Evolutionary conservation across 2,888 invertebrate genomes (phyloP).

Genomic region (Cephus nigrinus): DNA sequence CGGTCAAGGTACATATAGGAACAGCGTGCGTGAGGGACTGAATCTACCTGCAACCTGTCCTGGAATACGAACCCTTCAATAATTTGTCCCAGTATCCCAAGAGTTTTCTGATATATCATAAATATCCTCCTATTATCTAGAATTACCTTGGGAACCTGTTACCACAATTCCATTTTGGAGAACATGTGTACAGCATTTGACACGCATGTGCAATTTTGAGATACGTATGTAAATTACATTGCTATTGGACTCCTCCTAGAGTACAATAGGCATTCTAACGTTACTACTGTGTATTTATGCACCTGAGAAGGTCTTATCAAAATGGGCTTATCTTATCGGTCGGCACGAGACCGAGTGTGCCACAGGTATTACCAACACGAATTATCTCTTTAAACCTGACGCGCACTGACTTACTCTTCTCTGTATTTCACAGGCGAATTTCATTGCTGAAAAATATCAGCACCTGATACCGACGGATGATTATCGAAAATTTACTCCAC

Average conservation of each 20-base stretch:
- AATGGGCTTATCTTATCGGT: slow-evolving; percentile 32
- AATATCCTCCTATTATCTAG: neutral
- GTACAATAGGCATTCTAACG: neutral
- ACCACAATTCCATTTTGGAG: neutral
- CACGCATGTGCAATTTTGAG: neutral
- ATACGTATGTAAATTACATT: neutral
- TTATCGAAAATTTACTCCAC: neutral
- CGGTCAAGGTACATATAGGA: neutral
- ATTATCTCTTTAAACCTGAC: neutral
- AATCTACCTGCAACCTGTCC: slow-evolving; percentile 18
- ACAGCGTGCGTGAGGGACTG: neutral
- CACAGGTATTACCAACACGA: slow-evolving; percentile 17
- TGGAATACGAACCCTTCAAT: neutral
- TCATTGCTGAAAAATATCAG: neutral
- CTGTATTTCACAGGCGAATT: neutral
- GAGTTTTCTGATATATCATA: neutral
- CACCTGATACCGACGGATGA: neutral
- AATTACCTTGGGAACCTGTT: neutral
- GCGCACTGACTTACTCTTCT: neutral
- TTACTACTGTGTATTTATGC: slow-evolving; percentile 9
- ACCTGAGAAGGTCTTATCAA: slow-evolving; percentile 25
- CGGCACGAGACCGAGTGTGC: slow-evolving; percentile 25
- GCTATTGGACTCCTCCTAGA: neutral
- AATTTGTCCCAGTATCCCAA: neutral
- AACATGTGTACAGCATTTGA: neutral